Evolutionary conservation across 1,140 invertebrate genomes (phyloP).

Genomic region (Trichomalopsis sarcophagae): DNA sequence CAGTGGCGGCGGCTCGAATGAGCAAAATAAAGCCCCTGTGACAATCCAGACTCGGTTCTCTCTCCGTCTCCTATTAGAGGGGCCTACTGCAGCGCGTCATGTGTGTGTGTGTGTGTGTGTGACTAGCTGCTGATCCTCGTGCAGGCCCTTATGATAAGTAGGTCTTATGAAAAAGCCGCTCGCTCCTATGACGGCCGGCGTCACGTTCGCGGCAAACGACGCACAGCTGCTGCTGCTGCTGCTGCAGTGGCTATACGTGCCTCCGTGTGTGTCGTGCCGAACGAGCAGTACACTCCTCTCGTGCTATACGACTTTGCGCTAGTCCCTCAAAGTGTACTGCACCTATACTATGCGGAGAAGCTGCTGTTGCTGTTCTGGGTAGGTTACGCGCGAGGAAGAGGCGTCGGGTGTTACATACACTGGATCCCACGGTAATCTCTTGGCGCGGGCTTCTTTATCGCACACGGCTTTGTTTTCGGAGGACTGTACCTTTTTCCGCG

Average conservation of each 20-base stretch:
- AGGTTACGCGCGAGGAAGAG: neutral
- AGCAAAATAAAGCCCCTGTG: neutral
- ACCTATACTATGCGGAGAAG: neutral
- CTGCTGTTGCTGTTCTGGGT: slow-evolving; percentile 14
- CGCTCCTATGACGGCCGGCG: slow-evolving; percentile 60
- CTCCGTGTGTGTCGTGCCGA: slow-evolving; percentile 36
- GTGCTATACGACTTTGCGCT: neutral
- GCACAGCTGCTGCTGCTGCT: slow-evolving; percentile 56
- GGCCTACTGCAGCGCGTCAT: slow-evolving; percentile 6
- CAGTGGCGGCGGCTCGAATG: neutral
- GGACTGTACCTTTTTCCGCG: too few species aligned
- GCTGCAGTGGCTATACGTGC: slow-evolving; percentile 32
- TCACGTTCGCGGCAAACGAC: slow-evolving; percentile 71
- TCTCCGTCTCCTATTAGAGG: slow-evolving; percentile 23
- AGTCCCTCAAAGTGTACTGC: neutral
- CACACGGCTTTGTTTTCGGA: slow-evolving; percentile 24
- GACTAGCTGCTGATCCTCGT: slow-evolving; percentile 4
- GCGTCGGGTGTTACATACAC: neutral
- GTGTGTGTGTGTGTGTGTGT: neutral
- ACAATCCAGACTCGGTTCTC: too few species aligned
- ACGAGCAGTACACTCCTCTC: slow-evolving; percentile 10
- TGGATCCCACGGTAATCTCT: slow-evolving; percentile 52
- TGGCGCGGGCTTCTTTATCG: slow-evolving; percentile 38
- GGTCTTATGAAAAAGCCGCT: slow-evolving; percentile 60
- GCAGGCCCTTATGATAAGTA: slow-evolving; percentile 53